Conservation (phyloP, 2,113 vertebrate genomes). For the Microtus pennsylvanicus region DNA sequence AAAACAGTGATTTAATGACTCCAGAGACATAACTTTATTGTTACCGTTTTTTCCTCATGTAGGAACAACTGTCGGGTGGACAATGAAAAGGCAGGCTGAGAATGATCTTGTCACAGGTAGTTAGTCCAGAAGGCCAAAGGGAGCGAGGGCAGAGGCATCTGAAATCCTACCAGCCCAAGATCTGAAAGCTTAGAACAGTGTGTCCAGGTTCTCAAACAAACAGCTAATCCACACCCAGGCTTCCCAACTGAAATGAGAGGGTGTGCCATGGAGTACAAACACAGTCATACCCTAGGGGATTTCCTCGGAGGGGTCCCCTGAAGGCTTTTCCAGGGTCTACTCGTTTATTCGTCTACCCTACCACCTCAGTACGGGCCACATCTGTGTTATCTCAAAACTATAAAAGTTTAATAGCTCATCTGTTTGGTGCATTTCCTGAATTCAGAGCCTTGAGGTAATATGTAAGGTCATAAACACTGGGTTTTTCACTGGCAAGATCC, state of each 20-base stretch:
- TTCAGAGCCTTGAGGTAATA: not conserved
- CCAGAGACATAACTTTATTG: conserved; percentile 73
- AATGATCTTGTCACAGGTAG: not conserved
- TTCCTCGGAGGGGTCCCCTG: conserved; percentile 61
- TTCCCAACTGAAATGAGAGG: not conserved
- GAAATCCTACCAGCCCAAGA: not conserved
- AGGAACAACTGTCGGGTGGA: conserved; percentile 59
- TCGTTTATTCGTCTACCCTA: not conserved
- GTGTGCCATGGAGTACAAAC: no score
- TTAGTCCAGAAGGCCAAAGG: conserved; percentile 16
- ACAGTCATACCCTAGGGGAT: conserved; percentile 55
- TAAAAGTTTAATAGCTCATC: conserved; percentile 57
- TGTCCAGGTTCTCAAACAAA: not conserved
- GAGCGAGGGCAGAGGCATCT: not conserved
- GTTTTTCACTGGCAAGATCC: conserved; percentile 9
- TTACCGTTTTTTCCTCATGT: conserved; percentile 67
- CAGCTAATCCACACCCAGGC: not conserved
- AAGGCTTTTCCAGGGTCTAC: not conserved
- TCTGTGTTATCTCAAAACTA: conserved; percentile 34
- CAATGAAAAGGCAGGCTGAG: conserved; percentile 42
- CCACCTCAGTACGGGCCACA: not conserved
- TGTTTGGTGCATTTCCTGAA: conserved; percentile 49
- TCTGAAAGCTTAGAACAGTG: not conserved
- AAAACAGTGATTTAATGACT: conserved; percentile 75
- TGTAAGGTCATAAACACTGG: conserved; percentile 41